phyloP scores from a whole-genome alignment of 2,888 invertebrate genomes.

The Drosophila aldrichi region DNA sequence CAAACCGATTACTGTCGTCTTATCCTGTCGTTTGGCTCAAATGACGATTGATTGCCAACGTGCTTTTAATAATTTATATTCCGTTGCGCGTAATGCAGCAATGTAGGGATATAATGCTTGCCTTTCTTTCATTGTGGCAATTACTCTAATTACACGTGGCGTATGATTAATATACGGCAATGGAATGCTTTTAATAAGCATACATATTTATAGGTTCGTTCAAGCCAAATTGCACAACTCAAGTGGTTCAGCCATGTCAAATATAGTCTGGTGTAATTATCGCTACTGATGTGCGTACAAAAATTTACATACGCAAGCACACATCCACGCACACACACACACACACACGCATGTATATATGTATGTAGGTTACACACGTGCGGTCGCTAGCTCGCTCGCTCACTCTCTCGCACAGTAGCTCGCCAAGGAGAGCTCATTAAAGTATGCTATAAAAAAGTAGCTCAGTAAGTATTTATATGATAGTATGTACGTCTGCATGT shows the following conservation, averaged over 20 bases:
- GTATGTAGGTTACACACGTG: slow-evolving; percentile 8
- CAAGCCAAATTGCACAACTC: neutral
- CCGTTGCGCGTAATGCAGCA: slow-evolving; percentile 13
- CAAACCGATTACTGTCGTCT: slow-evolving; percentile 63
- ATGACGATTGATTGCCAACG: slow-evolving; percentile 43
- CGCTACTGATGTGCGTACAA: neutral
- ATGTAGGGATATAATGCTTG: neutral
- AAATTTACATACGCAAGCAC: slow-evolving; percentile 7
- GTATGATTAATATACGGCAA: slow-evolving; percentile 49
- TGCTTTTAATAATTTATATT: slow-evolving; percentile 34
- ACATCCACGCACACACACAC: too few relatives aligned
- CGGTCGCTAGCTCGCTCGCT: neutral
- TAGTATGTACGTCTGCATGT: slow-evolving; percentile 7
- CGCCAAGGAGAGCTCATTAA: slow-evolving; percentile 40
- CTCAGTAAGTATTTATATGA: slow-evolving; percentile 13
- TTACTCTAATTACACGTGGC: slow-evolving; percentile 48
- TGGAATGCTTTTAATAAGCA: slow-evolving; percentile 18
- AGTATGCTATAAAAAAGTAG: slow-evolving; percentile 54
- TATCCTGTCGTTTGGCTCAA: slow-evolving; percentile 52
- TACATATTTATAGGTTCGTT: slow-evolving; percentile 7
- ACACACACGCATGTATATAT: neutral
- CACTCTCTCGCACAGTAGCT: slow-evolving; percentile 3
- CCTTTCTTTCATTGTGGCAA: slow-evolving; percentile 22
- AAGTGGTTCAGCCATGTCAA: slow-evolving; percentile 1
- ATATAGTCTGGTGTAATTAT: slow-evolving; percentile 5